Base-by-base conservation (phyloP, 2,888 invertebrate genomes). In the Steinernema scapterisci region DNA sequence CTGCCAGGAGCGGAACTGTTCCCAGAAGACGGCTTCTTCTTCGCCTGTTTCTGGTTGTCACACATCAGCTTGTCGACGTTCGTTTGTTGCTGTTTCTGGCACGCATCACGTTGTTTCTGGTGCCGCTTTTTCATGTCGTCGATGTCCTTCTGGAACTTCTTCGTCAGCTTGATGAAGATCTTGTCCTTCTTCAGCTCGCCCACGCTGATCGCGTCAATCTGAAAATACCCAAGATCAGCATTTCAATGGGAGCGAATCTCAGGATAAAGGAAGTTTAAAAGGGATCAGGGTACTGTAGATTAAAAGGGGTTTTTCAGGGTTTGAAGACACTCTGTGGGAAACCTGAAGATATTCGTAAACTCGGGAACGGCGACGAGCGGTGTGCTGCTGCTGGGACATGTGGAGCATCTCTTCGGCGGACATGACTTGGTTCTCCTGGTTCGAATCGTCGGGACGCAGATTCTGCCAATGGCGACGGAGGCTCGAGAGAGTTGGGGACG, bases 61-160 rank as follows among this genome's bases (percentile, higher is more conserved):
- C 81, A 79, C 72, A 87, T 79, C 44, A 87, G 74, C 73, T 87
- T 87, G 73, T 87, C 87, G 51, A 87, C 85, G 75, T 79, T 85
- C 48, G 81, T 80, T 82, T 87, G 87, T 82, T 87, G 90, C 75
- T 89, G 88, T 79, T 89, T 96, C 89, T 97, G 97, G 88, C 97
- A 91, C 38, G 92, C 89, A 86, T 93, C 90, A 88, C 95, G 92
- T 89, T 97, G 97, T 88, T 99, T 99, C 81, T 93, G 91, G 86
- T 97, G 97, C 74, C 93, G 92, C 88, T 96, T 97, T 88, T 93
- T 80, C 89, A 97, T 90, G 5, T 93, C 91, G 76, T 97, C 97
- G 78, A 94, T 88, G 85, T 99, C 97, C 87, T 99, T 99, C 89
- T 94, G 93, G 87, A 97, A 96, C 88, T 97, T 97, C 85, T 95